A percentile compares a stretch with the other conserved stretches of the same genome.
phyloP scores from a whole-genome alignment of 1,140 invertebrate genomes.

The Ylistrum balloti region DNA sequence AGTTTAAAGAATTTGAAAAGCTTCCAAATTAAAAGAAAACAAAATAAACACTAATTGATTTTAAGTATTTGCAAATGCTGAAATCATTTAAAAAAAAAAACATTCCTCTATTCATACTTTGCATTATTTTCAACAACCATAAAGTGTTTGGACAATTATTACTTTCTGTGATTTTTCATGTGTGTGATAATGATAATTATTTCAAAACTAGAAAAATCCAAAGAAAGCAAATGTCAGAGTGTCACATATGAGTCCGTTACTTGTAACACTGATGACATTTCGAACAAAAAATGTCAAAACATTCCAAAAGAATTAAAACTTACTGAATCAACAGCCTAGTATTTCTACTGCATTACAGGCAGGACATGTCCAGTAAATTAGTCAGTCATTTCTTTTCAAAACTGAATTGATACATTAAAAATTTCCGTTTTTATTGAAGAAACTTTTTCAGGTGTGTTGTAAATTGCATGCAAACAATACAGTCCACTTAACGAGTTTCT shows the following conservation, averaged over 20 bases:
- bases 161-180: no score
- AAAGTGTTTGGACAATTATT: no score
- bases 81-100: no score
- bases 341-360: background rate
- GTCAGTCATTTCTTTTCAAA: background rate
- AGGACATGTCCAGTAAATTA: conserved; percentile 19
- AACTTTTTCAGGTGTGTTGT: background rate
- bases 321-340: background rate
- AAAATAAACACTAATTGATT: no score
- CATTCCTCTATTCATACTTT: no score
- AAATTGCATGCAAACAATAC: background rate
- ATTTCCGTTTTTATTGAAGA: conserved; percentile 8
- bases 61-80: no score
- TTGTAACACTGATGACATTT: background rate
- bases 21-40: no score
- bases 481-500: background rate
- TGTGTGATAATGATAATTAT: no score
- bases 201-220: no score
- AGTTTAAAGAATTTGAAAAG: no score
- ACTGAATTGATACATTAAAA: background rate
- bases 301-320: background rate
- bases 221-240: no score
- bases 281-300: background rate
- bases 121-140: no score
- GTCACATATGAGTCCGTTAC: background rate